Percentiles rank a stretch among this genome's conserved stretches.
Evolutionary conservation across 2,113 vertebrate species (phyloP).

Genomic region (Lutjanus erythropterus): DNA sequence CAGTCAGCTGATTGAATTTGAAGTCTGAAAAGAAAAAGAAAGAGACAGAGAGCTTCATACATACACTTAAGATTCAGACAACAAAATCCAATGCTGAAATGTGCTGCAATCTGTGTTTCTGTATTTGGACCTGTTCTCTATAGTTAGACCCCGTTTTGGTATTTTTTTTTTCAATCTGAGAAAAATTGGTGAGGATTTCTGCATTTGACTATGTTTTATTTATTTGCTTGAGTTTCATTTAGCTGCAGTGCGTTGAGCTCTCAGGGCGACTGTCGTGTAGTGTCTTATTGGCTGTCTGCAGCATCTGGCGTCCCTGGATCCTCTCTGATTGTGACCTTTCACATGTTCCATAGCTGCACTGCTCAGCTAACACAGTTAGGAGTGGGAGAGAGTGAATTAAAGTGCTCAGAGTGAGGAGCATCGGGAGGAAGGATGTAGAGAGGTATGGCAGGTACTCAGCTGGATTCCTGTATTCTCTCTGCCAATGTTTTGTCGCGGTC

Average conservation of each 20-base stretch:
- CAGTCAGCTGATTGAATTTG: background rate
- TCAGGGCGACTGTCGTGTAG: background rate
- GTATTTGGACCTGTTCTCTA: background rate
- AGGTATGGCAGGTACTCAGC: constrained; percentile 40
- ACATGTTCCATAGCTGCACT: background rate
- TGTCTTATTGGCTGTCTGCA: background rate
- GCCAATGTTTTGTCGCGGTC: constrained; percentile 42
- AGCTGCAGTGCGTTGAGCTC: background rate
- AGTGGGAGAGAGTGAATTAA: constrained; percentile 15
- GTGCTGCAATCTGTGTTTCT: background rate
- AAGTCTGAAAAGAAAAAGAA: background rate
- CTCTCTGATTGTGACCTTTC: constrained; percentile 12
- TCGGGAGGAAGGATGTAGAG: constrained; percentile 6
- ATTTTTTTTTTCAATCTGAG: background rate
- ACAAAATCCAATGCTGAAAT: background rate
- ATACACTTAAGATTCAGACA: background rate
- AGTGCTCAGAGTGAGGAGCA: constrained; percentile 3
- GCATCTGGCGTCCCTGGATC: background rate
- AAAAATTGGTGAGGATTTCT: background rate
- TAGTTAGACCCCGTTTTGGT: background rate
- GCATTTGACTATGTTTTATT: background rate
- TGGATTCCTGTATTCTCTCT: constrained; percentile 21
- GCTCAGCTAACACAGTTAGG: background rate
- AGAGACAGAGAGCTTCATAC: too few relatives aligned
- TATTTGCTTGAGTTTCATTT: background rate